Evolutionary conservation across 2,888 invertebrate genomes (phyloP).

Genomic region (Drepanosiphum platanoidis): DNA sequence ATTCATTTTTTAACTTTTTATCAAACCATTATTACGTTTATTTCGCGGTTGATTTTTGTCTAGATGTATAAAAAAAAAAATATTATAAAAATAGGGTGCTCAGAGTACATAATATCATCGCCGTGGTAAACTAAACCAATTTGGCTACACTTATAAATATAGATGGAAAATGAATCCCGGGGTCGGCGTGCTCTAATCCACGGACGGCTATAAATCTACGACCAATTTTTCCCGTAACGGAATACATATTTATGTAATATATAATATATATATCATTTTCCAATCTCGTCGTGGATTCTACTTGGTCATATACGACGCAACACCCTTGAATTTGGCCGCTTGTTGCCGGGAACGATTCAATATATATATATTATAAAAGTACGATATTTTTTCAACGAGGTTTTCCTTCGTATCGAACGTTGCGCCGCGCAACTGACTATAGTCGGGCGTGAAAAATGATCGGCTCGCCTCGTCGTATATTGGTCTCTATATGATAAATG

Average conservation of each 20-base stretch:
- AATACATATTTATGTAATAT: slow-evolving; percentile 29
- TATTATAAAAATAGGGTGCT: neutral
- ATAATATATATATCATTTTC: slow-evolving; percentile 40
- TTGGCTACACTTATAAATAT: slow-evolving; percentile 55
- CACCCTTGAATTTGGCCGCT: slow-evolving; percentile 40
- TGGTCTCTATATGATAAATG: slow-evolving; percentile 60
- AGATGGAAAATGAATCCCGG: slow-evolving; percentile 53
- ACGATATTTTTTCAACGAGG: slow-evolving; percentile 8
- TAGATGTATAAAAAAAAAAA: neutral
- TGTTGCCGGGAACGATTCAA: slow-evolving; percentile 32
- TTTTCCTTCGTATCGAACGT: slow-evolving; percentile 36
- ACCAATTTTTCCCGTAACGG: slow-evolving; percentile 40
- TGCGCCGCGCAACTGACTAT: slow-evolving; percentile 30
- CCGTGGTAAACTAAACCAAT: slow-evolving; percentile 36
- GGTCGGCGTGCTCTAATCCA: slow-evolving; percentile 36
- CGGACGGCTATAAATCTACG: slow-evolving; percentile 52
- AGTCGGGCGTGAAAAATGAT: slow-evolving; percentile 58
- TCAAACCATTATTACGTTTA: neutral
- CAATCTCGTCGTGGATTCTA: slow-evolving; percentile 37
- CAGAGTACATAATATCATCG: neutral
- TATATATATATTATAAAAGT: slow-evolving; percentile 25
- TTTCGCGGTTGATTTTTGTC: neutral
- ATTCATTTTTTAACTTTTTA: neutral
- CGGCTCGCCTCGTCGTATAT: slow-evolving; percentile 52
- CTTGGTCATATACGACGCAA: neutral